A percentile compares a stretch with the other conserved stretches of the same genome.
These are phyloP conservation scores for Polyommatus icarus DNA, from an alignment of 2,888 invertebrate species.

Conservation along the genomic window DNA sequence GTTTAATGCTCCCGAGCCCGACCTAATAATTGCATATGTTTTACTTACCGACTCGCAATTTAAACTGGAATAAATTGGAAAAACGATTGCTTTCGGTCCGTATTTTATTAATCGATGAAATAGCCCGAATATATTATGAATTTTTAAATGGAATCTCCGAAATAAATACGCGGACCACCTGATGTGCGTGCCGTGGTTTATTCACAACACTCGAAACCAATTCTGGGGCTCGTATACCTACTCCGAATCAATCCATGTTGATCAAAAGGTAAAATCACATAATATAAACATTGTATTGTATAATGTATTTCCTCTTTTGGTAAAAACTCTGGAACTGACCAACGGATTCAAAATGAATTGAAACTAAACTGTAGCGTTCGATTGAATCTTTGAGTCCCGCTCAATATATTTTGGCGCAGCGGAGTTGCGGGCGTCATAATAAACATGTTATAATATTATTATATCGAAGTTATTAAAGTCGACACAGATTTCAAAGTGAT, in stretches of 20 bases:
- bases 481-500: too few relatives aligned
- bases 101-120: conserved; percentile 22
- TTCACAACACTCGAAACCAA: background rate
- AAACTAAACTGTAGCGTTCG: too few relatives aligned
- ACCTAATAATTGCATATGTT: conserved; percentile 12
- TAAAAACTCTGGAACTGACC: too few relatives aligned
- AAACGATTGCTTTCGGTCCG: conserved; percentile 14
- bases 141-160: conserved; percentile 10
- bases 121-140: conserved; percentile 28
- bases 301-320: too few relatives aligned
- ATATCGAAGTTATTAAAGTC: too few relatives aligned
- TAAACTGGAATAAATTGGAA: conserved; percentile 8
- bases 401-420: too few relatives aligned
- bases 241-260: background rate
- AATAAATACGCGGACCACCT: background rate
- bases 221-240: background rate
- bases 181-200: background rate
- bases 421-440: too few relatives aligned
- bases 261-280: too few relatives aligned
- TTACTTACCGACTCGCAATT: conserved; percentile 19
- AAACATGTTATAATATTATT: too few relatives aligned
- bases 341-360: too few relatives aligned
- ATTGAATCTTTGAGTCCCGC: too few relatives aligned
- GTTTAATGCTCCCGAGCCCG: conserved; percentile 5
- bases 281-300: too few relatives aligned